Evolutionary conservation across 2,797 vertebrate genomes (phyloP).

Genomic region (Linurgus olivaceus): DNA sequence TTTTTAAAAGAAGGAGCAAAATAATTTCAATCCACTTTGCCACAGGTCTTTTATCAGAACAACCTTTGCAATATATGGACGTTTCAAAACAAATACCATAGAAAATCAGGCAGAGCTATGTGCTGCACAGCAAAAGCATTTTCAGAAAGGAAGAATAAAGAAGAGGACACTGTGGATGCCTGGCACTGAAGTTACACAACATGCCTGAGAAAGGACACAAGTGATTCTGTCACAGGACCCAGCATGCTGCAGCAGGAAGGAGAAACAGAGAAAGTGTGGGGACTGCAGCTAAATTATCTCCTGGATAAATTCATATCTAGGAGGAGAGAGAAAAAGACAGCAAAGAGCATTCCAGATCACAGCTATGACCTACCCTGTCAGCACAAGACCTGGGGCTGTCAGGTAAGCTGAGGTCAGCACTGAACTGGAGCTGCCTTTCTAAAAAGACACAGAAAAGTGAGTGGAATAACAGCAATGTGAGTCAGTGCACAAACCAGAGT

Average conservation of each 20-base stretch:
- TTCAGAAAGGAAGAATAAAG: background rate
- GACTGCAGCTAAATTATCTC: background rate
- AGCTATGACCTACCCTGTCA: background rate
- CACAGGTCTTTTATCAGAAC: background rate
- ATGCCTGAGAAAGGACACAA: background rate
- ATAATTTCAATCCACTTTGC: background rate
- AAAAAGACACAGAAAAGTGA: background rate
- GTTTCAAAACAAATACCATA: background rate
- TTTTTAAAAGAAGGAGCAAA: background rate
- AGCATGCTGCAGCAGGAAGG: background rate
- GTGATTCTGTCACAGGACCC: background rate
- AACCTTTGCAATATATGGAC: background rate
- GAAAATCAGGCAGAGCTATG: background rate
- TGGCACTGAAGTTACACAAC: background rate
- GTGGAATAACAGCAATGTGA: background rate
- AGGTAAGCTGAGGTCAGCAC: slow-evolving; percentile 24
- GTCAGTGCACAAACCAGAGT: background rate
- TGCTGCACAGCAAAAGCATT: background rate
- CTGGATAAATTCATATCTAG: background rate
- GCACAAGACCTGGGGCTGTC: background rate
- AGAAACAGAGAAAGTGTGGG: background rate
- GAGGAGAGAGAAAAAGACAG: background rate
- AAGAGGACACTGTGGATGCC: background rate
- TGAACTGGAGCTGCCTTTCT: background rate
- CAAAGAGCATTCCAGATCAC: background rate